A percentile compares a stretch with the other conserved stretches of the same genome.
Conservation (phyloP, 2,797 vertebrate species). For the Syngnathus rostellatus region DNA sequence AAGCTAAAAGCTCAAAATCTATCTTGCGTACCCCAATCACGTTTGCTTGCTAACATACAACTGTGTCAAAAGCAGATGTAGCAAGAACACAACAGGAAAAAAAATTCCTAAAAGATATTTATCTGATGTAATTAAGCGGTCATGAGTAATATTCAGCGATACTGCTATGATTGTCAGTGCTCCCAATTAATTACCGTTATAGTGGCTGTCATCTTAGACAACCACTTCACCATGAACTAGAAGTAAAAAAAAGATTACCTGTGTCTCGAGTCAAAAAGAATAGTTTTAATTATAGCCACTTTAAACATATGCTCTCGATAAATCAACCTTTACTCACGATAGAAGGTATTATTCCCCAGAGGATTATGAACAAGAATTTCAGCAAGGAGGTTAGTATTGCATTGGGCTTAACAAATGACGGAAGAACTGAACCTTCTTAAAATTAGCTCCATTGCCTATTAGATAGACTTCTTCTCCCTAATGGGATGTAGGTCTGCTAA, state of each 20-base stretch:
- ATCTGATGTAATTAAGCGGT: background rate
- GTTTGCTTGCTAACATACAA: too few species aligned
- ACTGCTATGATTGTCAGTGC: background rate
- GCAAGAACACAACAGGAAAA: too few species aligned
- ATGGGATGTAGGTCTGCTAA: background rate
- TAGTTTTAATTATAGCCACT: background rate
- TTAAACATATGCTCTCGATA: background rate
- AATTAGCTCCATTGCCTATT: background rate
- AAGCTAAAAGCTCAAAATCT: background rate
- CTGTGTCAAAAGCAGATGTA: too few species aligned
- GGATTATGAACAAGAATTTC: background rate
- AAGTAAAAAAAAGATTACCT: slow-evolving; percentile 1
- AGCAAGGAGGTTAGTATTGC: background rate
- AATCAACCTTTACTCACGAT: background rate
- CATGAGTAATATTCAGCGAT: background rate
- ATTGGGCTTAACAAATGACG: slow-evolving; percentile 1
- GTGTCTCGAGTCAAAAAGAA: background rate
- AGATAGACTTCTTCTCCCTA: background rate
- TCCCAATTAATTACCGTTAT: background rate
- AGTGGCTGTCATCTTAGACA: background rate
- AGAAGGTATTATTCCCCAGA: background rate
- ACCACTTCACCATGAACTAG: background rate
- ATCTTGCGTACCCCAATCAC: too few species aligned
- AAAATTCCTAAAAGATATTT: background rate
- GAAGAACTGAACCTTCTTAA: background rate